Conservation (phyloP, 1,140 invertebrate genomes). For the Hylyphantes graminicola region DNA sequence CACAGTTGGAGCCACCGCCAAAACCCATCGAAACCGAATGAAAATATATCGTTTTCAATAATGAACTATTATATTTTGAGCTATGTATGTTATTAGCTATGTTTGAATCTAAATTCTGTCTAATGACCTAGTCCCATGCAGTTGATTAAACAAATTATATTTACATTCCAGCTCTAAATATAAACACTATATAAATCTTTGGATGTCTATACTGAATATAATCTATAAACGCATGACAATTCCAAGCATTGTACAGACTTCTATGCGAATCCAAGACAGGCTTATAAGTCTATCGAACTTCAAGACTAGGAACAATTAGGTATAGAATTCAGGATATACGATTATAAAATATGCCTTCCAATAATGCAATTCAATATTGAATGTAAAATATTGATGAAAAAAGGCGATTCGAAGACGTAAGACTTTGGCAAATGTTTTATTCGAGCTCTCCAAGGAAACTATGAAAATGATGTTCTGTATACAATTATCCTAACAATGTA, state of each 20-base stretch:
- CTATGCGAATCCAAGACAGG: background rate
- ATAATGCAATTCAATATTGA: too few relatives aligned
- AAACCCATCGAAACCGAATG: constrained; percentile 29
- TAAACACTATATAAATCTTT: too few relatives aligned
- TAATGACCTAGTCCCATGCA: constrained; percentile 23
- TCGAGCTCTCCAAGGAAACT: too few relatives aligned
- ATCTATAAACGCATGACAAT: too few relatives aligned
- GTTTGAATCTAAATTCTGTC: background rate
- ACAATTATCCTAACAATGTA: background rate
- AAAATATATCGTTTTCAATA: background rate
- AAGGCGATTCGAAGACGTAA: too few relatives aligned
- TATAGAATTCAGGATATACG: background rate
- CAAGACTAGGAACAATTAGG: background rate
- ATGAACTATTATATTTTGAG: constrained; percentile 4
- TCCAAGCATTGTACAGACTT: too few relatives aligned
- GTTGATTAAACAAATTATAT: constrained; percentile 6
- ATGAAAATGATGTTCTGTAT: background rate
- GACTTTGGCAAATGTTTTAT: too few relatives aligned
- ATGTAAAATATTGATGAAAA: too few relatives aligned
- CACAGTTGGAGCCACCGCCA: constrained; percentile 24
- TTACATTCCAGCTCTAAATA: background rate
- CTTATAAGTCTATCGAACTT: too few relatives aligned
- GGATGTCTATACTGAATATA: too few relatives aligned
- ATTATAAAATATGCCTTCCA: background rate
- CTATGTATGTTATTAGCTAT: background rate